Conservation (phyloP, 2,888 invertebrate species). For the Liopterus haemorrhoidalis region DNA sequence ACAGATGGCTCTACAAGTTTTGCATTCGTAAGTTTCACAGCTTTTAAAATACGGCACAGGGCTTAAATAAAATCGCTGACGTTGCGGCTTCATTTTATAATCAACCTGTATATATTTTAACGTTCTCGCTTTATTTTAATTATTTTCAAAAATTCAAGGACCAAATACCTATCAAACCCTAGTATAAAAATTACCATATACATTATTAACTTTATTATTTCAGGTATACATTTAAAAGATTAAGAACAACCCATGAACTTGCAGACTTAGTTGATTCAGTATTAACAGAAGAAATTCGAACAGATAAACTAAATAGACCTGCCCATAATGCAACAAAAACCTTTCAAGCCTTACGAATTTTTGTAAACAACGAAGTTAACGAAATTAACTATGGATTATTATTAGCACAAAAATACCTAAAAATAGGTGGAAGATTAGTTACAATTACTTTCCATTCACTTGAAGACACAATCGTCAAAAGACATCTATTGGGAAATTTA, state of each 20-base stretch:
- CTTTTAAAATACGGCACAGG: too few species aligned
- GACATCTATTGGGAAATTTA: slow-evolving; percentile 75
- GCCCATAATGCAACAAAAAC: slow-evolving; percentile 85
- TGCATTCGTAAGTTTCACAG: too few species aligned
- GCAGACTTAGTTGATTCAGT: slow-evolving; percentile 53
- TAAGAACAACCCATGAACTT: slow-evolving; percentile 78
- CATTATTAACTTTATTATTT: too few species aligned
- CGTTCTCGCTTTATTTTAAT: too few species aligned
- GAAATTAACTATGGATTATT: slow-evolving; percentile 86
- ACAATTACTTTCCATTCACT: slow-evolving; percentile 87
- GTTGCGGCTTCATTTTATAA: too few species aligned
- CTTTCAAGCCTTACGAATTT: slow-evolving; percentile 89
- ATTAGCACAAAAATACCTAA: slow-evolving; percentile 69
- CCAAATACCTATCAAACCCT: too few species aligned
- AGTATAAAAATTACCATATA: too few species aligned
- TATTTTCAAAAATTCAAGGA: too few species aligned
- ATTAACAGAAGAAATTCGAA: slow-evolving; percentile 48
- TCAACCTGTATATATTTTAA: too few species aligned
- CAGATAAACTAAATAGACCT: slow-evolving; percentile 69
- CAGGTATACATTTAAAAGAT: slow-evolving; percentile 49
- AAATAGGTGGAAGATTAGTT: slow-evolving; percentile 70
- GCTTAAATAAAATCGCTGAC: too few species aligned
- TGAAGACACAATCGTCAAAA: slow-evolving; percentile 89
- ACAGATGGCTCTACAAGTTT: too few species aligned
- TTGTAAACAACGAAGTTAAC: slow-evolving; percentile 94